Base-by-base conservation (phyloP, 2,888 invertebrate species). In the Drosophila fulvimacula region DNA sequence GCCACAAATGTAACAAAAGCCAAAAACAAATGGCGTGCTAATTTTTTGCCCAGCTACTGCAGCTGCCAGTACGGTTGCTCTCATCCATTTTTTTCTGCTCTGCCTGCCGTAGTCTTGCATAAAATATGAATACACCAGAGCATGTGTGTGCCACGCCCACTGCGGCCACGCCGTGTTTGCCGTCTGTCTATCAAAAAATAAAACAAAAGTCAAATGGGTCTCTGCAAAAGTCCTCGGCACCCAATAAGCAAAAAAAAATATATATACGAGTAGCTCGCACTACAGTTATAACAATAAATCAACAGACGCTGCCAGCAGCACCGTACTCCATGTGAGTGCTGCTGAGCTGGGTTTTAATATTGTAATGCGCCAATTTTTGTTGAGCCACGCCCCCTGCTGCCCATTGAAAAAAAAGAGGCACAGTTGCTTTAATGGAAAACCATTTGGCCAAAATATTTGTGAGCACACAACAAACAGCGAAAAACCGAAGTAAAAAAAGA, bases 221-320 rank as follows among this genome's bases (percentile, higher is more conserved):
- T 71, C 64, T 68, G 62, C 62, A 56, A 64, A 48, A 80, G 64
- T 82, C 42, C 69, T 69, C 59, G 61, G 30, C 48, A 67, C 59
- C 48, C 68, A 66, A 71, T 79, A 77, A 68, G 75, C 58, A 71
- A 24, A 24, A 63, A 72, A 78, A 78, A 69, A 75, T 63, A 71
- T 67, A 61, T 27, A 3, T 27, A 6, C 3, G 6, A 5, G 7
- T 30, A 81, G 71, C 67, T 67, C 69, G 69, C 68, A 74, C 65
- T 59, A 84, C 85, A 87, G 89, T 81, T 88, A 81, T 83, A 88
- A 87, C 87, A 88, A 86, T 86, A 86, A 86, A 86, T 86, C 85
- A 86, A 86, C 84, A 83, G 60, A 64, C 80, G 84, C 79, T 73
- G 87, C 79, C 88, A 82, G 71, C 73, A 68, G 70, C 58, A 74